These are phyloP conservation scores for Diceros bicornis DNA, from an alignment of 2,797 vertebrate species.

Conservation along the genomic window DNA sequence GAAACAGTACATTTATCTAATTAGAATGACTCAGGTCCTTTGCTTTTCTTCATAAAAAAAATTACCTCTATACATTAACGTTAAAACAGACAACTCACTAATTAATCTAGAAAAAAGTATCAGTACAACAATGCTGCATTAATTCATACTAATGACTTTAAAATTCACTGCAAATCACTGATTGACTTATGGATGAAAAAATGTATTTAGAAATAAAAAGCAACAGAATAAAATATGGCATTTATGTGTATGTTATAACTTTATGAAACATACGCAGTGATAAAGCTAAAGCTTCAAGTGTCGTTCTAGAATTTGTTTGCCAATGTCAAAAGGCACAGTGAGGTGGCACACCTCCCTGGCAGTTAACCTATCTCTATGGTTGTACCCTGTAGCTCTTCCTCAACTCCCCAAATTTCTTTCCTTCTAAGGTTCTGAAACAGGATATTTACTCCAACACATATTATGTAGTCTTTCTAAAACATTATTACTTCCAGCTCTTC, in stretches of 20 bases:
- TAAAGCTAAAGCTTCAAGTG: neutral
- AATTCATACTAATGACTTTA: conserved; percentile 53
- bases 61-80: conserved; percentile 36
- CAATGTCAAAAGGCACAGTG: neutral
- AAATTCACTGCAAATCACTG: conserved; percentile 59
- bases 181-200: neutral
- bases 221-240: neutral
- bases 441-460: neutral
- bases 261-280: neutral
- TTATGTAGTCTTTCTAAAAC: neutral
- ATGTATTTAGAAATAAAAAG: conserved; percentile 28
- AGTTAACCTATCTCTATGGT: neutral
- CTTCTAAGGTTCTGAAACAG: neutral
- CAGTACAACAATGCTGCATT: neutral
- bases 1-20: conserved; percentile 62
- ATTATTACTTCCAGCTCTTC: neutral
- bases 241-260: neutral
- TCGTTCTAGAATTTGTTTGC: conserved; percentile 39
- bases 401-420: neutral
- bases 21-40: conserved; percentile 57
- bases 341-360: neutral
- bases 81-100: conserved; percentile 28
- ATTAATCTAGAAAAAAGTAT: conserved; percentile 40
- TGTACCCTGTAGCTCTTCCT: neutral
- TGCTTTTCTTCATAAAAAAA: conserved; percentile 2